These are phyloP conservation scores for Champsocephalus gunnari DNA, from an alignment of 2,797 vertebrate species.

Conservation along the genomic window DNA sequence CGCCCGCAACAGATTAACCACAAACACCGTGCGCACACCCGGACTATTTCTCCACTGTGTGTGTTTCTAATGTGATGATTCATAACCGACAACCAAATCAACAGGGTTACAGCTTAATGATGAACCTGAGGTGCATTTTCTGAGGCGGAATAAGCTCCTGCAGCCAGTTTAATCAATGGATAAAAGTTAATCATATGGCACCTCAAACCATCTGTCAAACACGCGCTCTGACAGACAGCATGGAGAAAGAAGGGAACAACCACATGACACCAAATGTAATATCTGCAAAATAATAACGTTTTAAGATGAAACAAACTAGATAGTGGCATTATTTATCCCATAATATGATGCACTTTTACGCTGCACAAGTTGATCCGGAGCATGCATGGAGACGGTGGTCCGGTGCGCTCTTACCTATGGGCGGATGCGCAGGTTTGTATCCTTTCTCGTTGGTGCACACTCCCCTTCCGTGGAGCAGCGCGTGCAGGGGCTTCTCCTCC, in stretches of 20 bases:
- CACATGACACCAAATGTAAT: not conserved
- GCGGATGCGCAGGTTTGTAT: constrained; percentile 89
- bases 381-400: constrained; percentile 28
- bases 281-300: not conserved
- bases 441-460: constrained; percentile 96
- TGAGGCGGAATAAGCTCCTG: constrained; percentile 49
- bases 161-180: constrained; percentile 58
- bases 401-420: constrained; percentile 80
- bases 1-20: constrained; percentile 6
- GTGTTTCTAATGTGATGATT: not conserved
- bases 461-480: constrained; percentile 95
- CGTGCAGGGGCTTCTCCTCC: constrained; percentile 97
- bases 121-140: constrained; percentile 4
- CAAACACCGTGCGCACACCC: constrained; percentile 2
- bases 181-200: constrained; percentile 71
- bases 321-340: not conserved
- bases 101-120: constrained; percentile 18
- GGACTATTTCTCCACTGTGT: not conserved
- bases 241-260: not conserved
- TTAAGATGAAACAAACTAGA: too few relatives aligned
- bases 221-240: constrained; percentile 45
- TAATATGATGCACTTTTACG: too few relatives aligned
- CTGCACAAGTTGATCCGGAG: not conserved
- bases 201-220: constrained; percentile 75
- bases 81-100: not conserved